phyloP scores from a whole-genome alignment of 2,113 vertebrate genomes.

The Cinclus cinclus region DNA sequence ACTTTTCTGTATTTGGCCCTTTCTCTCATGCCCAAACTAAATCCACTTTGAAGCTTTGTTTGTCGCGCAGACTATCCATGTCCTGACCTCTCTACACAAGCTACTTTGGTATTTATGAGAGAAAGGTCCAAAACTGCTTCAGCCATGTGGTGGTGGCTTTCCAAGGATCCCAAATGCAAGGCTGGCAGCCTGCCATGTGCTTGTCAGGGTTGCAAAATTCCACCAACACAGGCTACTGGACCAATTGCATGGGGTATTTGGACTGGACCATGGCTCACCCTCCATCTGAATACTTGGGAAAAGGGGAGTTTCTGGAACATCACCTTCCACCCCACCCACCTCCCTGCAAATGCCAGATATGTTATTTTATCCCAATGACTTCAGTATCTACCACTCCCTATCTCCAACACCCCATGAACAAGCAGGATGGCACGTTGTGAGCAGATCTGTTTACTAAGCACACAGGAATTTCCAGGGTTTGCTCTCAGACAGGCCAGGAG shows the following conservation, averaged over 20 bases:
- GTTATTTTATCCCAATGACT: background rate
- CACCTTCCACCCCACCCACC: background rate
- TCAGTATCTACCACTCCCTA: conserved; percentile 27
- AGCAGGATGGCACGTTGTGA: background rate
- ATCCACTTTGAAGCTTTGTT: background rate
- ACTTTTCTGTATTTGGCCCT: background rate
- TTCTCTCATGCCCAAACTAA: background rate
- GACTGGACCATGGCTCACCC: background rate
- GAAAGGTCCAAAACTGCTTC: background rate
- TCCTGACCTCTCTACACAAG: background rate
- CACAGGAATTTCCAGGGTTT: conserved; percentile 9
- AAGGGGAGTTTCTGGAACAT: background rate
- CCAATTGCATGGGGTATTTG: background rate
- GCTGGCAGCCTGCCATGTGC: background rate
- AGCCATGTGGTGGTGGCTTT: background rate
- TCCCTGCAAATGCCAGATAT: background rate
- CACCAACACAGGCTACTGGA: background rate
- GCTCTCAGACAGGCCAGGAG: background rate
- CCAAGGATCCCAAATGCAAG: rapidly evolving
- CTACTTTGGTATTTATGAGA: background rate
- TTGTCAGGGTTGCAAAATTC: background rate
- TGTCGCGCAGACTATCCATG: too few relatives aligned
- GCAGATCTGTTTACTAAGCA: background rate
- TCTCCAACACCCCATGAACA: conserved; percentile 5
- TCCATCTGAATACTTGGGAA: background rate